A percentile compares a stretch with the other conserved stretches of the same genome.
Conservation (phyloP, 1,140 invertebrate species). For the Bombus affinis region DNA sequence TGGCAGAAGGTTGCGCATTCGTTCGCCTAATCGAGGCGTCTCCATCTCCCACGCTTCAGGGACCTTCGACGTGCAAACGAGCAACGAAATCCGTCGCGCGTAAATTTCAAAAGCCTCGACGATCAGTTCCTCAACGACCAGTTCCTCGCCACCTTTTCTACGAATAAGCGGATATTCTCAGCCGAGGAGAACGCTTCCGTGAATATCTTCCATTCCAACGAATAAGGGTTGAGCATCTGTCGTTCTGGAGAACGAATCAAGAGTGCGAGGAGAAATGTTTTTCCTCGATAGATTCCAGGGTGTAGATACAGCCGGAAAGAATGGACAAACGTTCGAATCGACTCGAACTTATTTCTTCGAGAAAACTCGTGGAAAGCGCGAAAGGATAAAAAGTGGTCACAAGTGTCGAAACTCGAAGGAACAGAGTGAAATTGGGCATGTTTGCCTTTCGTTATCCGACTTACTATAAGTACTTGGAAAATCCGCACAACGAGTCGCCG, state of each 20-base stretch:
- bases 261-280: neutral
- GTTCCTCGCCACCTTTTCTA: constrained; percentile 12
- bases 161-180: constrained; percentile 34
- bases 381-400: no score
- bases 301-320: neutral
- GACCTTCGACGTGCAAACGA: constrained; percentile 60
- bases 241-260: neutral
- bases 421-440: no score
- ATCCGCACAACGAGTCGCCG: no score
- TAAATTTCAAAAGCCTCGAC: constrained; percentile 56
- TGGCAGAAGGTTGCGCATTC: constrained; percentile 47
- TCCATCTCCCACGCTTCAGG: constrained; percentile 58
- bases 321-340: neutral
- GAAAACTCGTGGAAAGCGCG: accelerated
- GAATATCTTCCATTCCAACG: constrained; percentile 48
- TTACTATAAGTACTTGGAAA: no score
- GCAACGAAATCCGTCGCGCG: constrained; percentile 65
- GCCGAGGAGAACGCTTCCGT: constrained; percentile 42
- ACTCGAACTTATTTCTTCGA: neutral
- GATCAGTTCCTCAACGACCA: neutral
- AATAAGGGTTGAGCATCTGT: constrained; percentile 11
- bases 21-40: constrained; percentile 64
- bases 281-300: no score
- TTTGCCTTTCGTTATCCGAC: no score
- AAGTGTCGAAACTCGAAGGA: no score